phyloP scores from a whole-genome alignment of 2,113 vertebrate species.

The Etheostoma spectabile region DNA sequence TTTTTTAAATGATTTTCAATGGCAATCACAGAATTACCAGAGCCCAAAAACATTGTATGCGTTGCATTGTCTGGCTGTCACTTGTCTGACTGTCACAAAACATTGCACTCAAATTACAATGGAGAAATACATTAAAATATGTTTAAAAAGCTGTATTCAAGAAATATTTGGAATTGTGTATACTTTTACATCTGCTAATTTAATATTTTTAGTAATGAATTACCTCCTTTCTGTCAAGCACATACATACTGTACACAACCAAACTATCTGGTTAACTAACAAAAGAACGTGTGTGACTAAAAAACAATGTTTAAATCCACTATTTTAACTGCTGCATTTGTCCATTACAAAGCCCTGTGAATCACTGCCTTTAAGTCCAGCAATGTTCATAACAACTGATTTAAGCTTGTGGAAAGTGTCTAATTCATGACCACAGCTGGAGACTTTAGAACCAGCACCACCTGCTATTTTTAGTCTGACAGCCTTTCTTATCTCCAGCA shows the following conservation, averaged over 20 bases:
- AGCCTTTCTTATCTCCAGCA: slow-evolving; percentile 57
- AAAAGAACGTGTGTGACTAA: neutral
- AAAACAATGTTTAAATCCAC: neutral
- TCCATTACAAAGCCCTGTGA: neutral
- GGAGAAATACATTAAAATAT: neutral
- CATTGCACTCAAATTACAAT: neutral
- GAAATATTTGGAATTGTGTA: neutral
- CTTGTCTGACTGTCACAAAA: neutral
- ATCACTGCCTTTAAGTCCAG: neutral
- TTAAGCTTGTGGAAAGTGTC: slow-evolving; percentile 8
- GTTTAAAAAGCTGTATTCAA: neutral
- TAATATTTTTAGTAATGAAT: neutral
- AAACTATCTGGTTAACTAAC: neutral
- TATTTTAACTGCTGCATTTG: neutral
- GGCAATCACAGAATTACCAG: neutral
- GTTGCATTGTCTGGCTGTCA: no score
- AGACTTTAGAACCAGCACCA: slow-evolving; percentile 34
- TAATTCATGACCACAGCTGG: slow-evolving; percentile 32
- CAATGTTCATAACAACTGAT: slow-evolving; percentile 6
- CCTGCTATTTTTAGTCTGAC: slow-evolving; percentile 60
- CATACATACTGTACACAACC: neutral
- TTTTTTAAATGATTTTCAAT: neutral
- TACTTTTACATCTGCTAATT: neutral
- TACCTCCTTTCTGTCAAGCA: no score
- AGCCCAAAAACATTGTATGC: neutral